Conservation (phyloP, 64 coral and sea anemone species). For the Montipora sp. region DNA sequence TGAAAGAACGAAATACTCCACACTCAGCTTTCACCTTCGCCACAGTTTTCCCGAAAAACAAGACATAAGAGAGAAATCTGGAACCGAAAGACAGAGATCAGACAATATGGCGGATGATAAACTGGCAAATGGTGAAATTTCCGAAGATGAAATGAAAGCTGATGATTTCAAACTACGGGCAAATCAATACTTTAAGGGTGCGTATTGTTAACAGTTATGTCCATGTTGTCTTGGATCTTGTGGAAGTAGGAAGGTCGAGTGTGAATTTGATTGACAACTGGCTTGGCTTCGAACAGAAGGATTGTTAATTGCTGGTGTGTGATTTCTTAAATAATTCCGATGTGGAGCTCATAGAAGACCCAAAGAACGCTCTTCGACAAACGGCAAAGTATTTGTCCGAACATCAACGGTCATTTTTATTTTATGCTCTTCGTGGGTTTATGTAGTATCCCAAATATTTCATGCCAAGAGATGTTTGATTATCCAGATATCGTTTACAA, state of each 20-base stretch:
- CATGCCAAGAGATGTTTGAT: too few relatives aligned
- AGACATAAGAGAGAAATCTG: background rate
- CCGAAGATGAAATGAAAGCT: conserved; percentile 72
- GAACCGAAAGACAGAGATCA: background rate
- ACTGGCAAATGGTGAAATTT: conserved; percentile 54
- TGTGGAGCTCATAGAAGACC: too few relatives aligned
- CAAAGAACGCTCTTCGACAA: too few relatives aligned
- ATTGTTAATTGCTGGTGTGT: background rate
- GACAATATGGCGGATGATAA: conserved; percentile 43
- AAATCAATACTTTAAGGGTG: conserved; percentile 96
- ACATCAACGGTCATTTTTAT: too few relatives aligned
- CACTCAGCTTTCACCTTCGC: background rate
- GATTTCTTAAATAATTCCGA: too few relatives aligned
- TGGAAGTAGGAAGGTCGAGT: background rate
- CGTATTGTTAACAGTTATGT: background rate
- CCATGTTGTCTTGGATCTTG: background rate
- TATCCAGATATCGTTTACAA: too few relatives aligned
- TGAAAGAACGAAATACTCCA: too few relatives aligned
- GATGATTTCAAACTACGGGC: conserved; percentile 80
- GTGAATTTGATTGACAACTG: background rate
- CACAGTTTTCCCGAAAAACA: background rate
- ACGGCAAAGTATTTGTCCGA: too few relatives aligned
- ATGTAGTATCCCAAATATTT: too few relatives aligned
- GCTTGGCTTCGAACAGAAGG: background rate
- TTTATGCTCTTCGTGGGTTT: too few relatives aligned